Percentiles rank a stretch among this genome's conserved stretches.
These are phyloP conservation scores for Thera britannica DNA, from an alignment of 2,888 invertebrate genomes.

Conservation along the genomic window DNA sequence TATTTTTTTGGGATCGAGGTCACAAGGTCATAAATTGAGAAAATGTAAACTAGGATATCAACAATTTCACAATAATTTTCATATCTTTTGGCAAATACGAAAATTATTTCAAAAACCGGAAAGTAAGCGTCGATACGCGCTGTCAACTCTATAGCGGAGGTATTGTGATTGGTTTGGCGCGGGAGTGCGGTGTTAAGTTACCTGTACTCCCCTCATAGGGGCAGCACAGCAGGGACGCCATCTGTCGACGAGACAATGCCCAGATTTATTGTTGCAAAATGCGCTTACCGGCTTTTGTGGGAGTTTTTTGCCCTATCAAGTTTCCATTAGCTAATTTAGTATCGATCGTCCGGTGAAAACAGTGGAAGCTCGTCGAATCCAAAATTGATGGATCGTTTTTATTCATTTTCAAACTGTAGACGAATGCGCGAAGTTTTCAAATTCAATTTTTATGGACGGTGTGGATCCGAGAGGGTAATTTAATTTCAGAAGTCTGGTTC, in stretches of 20 bases:
- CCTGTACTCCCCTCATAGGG: slow-evolving; percentile 60
- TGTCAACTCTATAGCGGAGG: slow-evolving; percentile 10
- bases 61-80: neutral
- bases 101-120: neutral
- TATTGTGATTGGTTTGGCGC: slow-evolving; percentile 10
- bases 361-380: slow-evolving; percentile 68
- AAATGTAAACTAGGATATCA: too few relatives aligned
- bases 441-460: slow-evolving; percentile 72
- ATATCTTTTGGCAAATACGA: neutral
- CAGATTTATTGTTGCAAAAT: slow-evolving; percentile 79
- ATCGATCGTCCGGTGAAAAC: slow-evolving; percentile 72
- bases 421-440: slow-evolving; percentile 66
- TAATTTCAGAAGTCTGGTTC: slow-evolving; percentile 51
- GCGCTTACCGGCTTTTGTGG: slow-evolving; percentile 72
- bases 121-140: neutral
- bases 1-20: too few relatives aligned
- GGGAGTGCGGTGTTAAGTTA: slow-evolving; percentile 66
- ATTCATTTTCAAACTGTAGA: slow-evolving; percentile 66
- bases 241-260: slow-evolving; percentile 76
- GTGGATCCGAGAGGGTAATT: slow-evolving; percentile 59
- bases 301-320: slow-evolving; percentile 82
- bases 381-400: slow-evolving; percentile 80
- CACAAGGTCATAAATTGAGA: too few relatives aligned
- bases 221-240: slow-evolving; percentile 63
- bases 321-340: slow-evolving; percentile 84